These are phyloP conservation scores for Plagodis pulveraria DNA, from an alignment of 2,888 invertebrate species.

Conservation along the genomic window DNA sequence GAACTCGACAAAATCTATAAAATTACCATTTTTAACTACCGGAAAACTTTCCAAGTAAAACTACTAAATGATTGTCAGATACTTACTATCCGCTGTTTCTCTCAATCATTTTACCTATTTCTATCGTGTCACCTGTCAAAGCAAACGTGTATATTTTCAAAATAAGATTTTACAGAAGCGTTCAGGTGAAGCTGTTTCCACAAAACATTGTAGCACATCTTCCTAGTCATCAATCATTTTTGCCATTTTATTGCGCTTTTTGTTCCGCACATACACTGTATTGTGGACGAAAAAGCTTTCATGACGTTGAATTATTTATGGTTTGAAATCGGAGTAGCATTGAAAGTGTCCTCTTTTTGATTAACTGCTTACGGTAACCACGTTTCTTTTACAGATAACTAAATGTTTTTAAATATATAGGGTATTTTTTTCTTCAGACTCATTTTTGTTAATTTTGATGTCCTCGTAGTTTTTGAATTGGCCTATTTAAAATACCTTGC, in stretches of 20 bases:
- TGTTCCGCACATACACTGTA: not conserved
- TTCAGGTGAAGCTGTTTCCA: not conserved
- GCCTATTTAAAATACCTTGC: too few relatives aligned
- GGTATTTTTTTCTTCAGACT: too few relatives aligned
- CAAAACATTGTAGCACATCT: slow-evolving; percentile 2
- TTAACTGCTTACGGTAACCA: not conserved
- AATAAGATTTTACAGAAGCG: not conserved
- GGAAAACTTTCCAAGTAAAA: too few relatives aligned
- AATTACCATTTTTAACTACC: too few relatives aligned
- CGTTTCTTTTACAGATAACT: too few relatives aligned
- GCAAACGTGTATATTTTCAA: not conserved
- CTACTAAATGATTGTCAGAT: too few relatives aligned
- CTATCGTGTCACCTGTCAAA: not conserved
- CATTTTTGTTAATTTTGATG: too few relatives aligned
- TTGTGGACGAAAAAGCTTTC: slow-evolving; percentile 4
- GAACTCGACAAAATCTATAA: too few relatives aligned
- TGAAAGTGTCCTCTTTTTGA: slow-evolving; percentile 1
- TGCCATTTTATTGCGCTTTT: not conserved
- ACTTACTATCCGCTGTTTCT: too few relatives aligned
- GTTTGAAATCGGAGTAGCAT: not conserved
- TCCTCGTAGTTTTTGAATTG: too few relatives aligned
- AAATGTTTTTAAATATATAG: too few relatives aligned
- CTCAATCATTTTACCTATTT: too few relatives aligned
- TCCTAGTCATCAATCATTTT: slow-evolving; percentile 4
- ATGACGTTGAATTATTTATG: slow-evolving; percentile 2